phyloP scores from a whole-genome alignment of 1,140 invertebrate species.

The Heliconius hermathena region DNA sequence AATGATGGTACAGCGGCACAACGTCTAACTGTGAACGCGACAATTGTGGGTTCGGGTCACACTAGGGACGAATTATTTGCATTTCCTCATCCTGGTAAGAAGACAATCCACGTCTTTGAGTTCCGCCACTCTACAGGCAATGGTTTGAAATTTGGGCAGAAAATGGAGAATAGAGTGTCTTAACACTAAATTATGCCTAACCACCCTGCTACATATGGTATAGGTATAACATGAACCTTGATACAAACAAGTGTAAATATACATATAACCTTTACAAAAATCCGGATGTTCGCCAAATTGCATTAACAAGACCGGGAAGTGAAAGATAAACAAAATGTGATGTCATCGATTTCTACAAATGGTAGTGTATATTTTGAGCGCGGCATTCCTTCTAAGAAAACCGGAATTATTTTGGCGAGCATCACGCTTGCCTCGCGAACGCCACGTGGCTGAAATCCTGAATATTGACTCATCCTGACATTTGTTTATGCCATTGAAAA shows the following conservation, averaged over 20 bases:
- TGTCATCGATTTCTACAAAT: conserved; percentile 47
- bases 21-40: too few species aligned
- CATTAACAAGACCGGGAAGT: conserved; percentile 42
- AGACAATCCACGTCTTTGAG: too few species aligned
- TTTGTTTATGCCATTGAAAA: conserved; percentile 31
- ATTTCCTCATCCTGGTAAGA: too few species aligned
- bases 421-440: conserved; percentile 36
- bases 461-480: conserved; percentile 46
- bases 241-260: not conserved
- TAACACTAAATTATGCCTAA: too few species aligned
- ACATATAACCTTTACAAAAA: conserved; percentile 22
- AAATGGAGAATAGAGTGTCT: too few species aligned
- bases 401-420: conserved; percentile 62
- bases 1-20: too few species aligned
- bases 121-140: too few species aligned
- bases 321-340: conserved; percentile 43
- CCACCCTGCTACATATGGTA: too few species aligned
- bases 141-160: too few species aligned
- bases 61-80: too few species aligned
- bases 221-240: not conserved
- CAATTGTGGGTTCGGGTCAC: too few species aligned
- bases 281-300: conserved; percentile 37
- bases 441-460: conserved; percentile 52
- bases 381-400: conserved; percentile 61
- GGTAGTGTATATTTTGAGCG: conserved; percentile 50